Percentiles rank a stretch among this genome's conserved stretches.
These are phyloP conservation scores for Cosmia trapezina DNA, from an alignment of 2,888 invertebrate species.

Conservation along the genomic window DNA sequence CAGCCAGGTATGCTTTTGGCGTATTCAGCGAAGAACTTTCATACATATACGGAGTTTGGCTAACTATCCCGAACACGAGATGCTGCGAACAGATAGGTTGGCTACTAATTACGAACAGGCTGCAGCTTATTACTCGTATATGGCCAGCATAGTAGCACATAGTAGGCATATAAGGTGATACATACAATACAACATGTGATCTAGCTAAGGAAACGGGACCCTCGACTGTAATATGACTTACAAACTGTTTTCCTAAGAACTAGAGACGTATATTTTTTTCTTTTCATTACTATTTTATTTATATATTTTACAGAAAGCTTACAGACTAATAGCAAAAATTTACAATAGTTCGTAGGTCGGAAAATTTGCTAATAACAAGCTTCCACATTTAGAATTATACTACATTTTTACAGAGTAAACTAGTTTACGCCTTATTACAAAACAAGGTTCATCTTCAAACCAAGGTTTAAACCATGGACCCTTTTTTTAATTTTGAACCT, in stretches of 20 bases:
- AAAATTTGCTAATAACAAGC: too few species aligned
- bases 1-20: constrained; percentile 24
- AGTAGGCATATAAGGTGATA: too few species aligned
- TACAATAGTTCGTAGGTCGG: too few species aligned
- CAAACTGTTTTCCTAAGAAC: background rate
- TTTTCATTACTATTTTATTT: too few species aligned
- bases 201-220: background rate
- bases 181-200: background rate
- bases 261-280: background rate
- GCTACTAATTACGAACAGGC: constrained; percentile 36
- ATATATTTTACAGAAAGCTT: too few species aligned
- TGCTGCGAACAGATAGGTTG: constrained; percentile 17
- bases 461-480: too few species aligned
- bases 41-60: constrained; percentile 18
- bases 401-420: too few species aligned
- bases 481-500: too few species aligned
- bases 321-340: too few species aligned
- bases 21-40: constrained; percentile 30
- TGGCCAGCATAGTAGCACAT: background rate
- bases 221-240: background rate
- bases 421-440: too few species aligned
- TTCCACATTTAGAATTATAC: too few species aligned
- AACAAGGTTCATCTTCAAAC: too few species aligned
- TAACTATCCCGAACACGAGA: constrained; percentile 35
- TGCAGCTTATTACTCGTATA: constrained; percentile 24